phyloP scores from a whole-genome alignment of 2,113 vertebrate genomes.

The Rhabdomys dilectus region DNA sequence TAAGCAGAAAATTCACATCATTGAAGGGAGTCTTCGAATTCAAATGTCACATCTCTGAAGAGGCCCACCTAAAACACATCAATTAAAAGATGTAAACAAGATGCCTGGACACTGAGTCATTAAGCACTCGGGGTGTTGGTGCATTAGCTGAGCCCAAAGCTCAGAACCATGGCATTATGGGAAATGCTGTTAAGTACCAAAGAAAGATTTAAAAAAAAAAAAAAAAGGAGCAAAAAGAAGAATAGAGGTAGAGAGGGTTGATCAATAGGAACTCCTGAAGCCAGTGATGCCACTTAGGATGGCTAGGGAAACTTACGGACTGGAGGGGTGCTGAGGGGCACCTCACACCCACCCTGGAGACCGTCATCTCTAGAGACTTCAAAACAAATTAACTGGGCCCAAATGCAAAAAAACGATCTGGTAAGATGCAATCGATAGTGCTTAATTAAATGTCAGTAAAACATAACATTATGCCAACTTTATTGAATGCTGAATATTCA shows the following conservation, averaged over 20 bases:
- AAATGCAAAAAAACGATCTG: conserved; percentile 9
- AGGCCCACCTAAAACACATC: conserved; percentile 42
- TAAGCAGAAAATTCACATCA: conserved; percentile 35
- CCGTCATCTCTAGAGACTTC: neutral
- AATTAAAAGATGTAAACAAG: conserved; percentile 31
- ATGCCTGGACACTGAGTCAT: neutral
- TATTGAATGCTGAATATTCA: conserved; percentile 56
- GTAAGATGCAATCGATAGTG: neutral
- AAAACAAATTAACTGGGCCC: neutral
- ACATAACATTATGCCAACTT: conserved; percentile 31
- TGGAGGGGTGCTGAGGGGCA: neutral
- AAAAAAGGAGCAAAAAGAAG: neutral
- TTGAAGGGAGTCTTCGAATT: conserved; percentile 43
- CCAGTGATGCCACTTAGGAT: no score
- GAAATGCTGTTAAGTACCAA: conserved; percentile 6
- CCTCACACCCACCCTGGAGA: neutral
- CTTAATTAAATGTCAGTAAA: conserved; percentile 52
- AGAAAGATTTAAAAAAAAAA: neutral
- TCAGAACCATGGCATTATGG: neutral
- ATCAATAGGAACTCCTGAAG: neutral
- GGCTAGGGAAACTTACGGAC: neutral
- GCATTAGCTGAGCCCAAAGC: neutral
- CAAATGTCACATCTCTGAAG: conserved; percentile 9
- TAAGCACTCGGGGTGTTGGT: conserved; percentile 6
- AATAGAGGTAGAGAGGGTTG: neutral